Evolutionary conservation across 2,888 invertebrate genomes (phyloP), one percentile per base, ranked within the genome.

Genomic region (Caenorhabditis sulstoni): DNA sequence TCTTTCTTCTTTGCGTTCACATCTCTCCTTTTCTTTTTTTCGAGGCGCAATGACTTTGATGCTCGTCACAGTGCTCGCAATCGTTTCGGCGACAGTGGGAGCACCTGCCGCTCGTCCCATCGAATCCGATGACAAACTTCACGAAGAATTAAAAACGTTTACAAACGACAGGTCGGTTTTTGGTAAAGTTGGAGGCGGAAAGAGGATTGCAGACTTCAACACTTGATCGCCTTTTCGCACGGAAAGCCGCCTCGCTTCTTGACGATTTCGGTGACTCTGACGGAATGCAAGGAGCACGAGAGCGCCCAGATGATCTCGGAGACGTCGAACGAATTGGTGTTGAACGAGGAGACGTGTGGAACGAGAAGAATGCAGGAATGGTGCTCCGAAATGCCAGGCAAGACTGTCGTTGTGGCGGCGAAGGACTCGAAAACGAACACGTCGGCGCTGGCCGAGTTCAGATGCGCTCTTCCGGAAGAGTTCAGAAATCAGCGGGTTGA

Each of bases 341-440:
- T 29, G 62, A 23, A 53, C 2, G 70, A 70, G 37, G 47, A 53
- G 55, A 45, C 47, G 2, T 70, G 70, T n/a, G 70, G 70, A 47
- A 70, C 70, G 7, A 11, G 12, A 14, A n/a, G 9, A 1, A 70
- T 70, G 70, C 62, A 50, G 1, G 44, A 62, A 9, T 70, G 53
- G 53, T 70, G 70, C 11, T 20, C 29, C 7, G 29, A 53, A 16
- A 12, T n/a, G 23, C 41, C 58, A 1, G 68, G 53, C 44, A 61
- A 29, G 41, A 7, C 37, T 11, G 20, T 53, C 4, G 45, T 49
- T 8, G 0, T 70, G 61, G 41, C 45, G 53, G 44, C 20, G 1
- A 16, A 9, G 22, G n/a, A 22, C 8, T 0, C 23, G 0, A 44
- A 35, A 20, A 55, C 55, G 35, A 5, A 45, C 16, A 53, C 29